phyloP scores from a whole-genome alignment of 2,113 vertebrate species.

The Bagarius yarrelli region DNA sequence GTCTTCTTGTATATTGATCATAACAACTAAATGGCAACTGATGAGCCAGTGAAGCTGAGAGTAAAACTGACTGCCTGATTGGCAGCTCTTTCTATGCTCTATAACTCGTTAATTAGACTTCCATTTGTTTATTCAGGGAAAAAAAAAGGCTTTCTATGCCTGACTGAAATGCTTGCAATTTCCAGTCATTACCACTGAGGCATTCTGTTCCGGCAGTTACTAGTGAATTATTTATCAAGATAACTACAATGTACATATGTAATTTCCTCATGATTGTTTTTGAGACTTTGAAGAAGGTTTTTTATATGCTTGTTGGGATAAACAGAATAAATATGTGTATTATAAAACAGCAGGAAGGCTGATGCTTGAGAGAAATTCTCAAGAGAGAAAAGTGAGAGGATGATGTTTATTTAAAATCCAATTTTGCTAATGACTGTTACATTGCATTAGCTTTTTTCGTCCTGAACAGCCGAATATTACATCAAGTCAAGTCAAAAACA shows the following conservation, averaged over 20 bases:
- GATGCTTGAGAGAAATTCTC: background rate
- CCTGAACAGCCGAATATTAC: background rate
- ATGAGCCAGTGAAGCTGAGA: conserved; percentile 16
- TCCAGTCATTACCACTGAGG: conserved; percentile 21
- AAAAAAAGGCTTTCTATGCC: background rate
- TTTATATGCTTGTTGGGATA: conserved; percentile 12
- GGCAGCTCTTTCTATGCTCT: conserved; percentile 10
- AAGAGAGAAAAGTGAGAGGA: background rate
- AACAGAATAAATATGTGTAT: conserved; percentile 4
- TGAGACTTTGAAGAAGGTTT: background rate
- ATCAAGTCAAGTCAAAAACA: background rate
- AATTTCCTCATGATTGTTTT: conserved; percentile 10
- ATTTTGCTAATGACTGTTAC: background rate
- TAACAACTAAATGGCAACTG: conserved; percentile 12
- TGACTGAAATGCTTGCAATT: conserved; percentile 22
- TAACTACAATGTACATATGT: conserved; percentile 15
- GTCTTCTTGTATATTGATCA: conserved; percentile 19
- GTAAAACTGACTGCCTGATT: conserved; percentile 6
- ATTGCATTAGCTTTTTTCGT: background rate
- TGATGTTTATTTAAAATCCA: background rate
- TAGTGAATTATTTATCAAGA: conserved; percentile 30
- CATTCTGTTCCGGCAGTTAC: background rate
- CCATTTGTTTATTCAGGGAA: conserved; percentile 24
- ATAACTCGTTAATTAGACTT: conserved; percentile 26
- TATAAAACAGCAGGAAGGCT: background rate